These are phyloP conservation scores for Caenorhabditis sp. DNA, from an alignment of 2,888 invertebrate genomes.

Conservation along the genomic window DNA sequence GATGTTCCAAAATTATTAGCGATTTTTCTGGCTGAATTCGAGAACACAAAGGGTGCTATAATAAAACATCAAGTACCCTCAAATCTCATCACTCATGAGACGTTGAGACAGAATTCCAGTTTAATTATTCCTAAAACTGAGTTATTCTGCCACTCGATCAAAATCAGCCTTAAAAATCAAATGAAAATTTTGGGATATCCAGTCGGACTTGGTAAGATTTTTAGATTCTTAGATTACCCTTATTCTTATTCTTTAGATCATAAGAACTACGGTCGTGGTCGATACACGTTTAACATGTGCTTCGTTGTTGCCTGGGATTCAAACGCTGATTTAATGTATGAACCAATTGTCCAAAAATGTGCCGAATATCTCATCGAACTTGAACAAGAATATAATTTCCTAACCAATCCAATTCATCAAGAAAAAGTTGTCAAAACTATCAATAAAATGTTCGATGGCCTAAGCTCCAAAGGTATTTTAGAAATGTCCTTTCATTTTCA, in stretches of 20 bases:
- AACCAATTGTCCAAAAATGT: conserved; percentile 69
- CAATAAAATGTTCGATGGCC: conserved; percentile 54
- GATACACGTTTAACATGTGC: conserved; percentile 66
- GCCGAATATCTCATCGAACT: conserved; percentile 67
- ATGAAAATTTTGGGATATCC: conserved; percentile 70
- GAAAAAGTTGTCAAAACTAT: conserved; percentile 53
- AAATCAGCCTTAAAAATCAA: conserved; percentile 49
- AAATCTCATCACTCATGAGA: not conserved
- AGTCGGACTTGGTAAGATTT: conserved; percentile 53
- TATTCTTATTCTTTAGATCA: conserved; percentile 19
- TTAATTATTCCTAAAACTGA: conserved; percentile 56
- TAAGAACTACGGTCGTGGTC: conserved; percentile 47
- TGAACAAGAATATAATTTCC: conserved; percentile 61
- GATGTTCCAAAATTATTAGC: conserved; percentile 58
- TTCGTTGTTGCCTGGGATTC: conserved; percentile 64
- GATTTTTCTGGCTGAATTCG: conserved; percentile 68
- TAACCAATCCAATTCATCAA: conserved; percentile 43
- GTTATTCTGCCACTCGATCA: conserved; percentile 54
- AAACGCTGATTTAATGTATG: conserved; percentile 64
- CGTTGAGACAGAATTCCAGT: conserved; percentile 21
- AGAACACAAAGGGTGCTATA: conserved; percentile 59
- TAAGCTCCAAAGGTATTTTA: conserved; percentile 59
- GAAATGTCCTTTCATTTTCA: no score
- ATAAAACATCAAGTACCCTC: conserved; percentile 58
- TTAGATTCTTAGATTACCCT: not conserved